Evolutionary conservation across 2,888 invertebrate species (phyloP), one percentile per base, ranked within the genome.

Genomic region (Scaptomyza polygonia): DNA sequence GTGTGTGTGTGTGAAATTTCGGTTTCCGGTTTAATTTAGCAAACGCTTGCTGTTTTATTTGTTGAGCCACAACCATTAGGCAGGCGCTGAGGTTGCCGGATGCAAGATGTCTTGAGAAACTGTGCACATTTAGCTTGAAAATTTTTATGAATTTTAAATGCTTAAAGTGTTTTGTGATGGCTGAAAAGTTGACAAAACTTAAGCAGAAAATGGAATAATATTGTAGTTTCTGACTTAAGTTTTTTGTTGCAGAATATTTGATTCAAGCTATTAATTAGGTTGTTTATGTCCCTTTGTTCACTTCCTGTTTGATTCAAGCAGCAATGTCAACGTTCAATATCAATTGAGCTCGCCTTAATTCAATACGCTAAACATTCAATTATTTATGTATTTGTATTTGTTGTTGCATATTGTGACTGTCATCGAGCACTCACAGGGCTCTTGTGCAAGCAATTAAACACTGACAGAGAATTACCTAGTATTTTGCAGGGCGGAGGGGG

Each of bases 11-110:
- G 64, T 76, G 65, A 48, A 73, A 78, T 78, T 39, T 82, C 43
- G 76, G 72, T 71, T 78, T 83, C 78, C 78, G 68, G 66, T 74
- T 83, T 83, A 83, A 84, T 84, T 80, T 86, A 72, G 83, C 83
- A 76, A 83, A 83, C 86, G 83, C 78, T 80, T 76, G 83, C 83
- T 67, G 68, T 67, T 80, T 61, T 67, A 61, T 67, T 71, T 57
- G 64, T 36, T 52, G 30, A 29, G 53, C 61, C 67, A 56, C 67
- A 64, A 40, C 16, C 69, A 70, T 76, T 79, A 65, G 43, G 30
- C 53, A 34, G 27, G 21, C 21, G 30, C 40, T 52, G 67, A 36
- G 57, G 43, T 42, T 58, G n/a, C 39, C 39, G 45, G 49, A 27
- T 57, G 49, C 14, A 62, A 69, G 49, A 52, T 64, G 68, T 64